Base-by-base conservation (phyloP, 2,888 invertebrate genomes). In the Sinohyriopsis cumingii region DNA sequence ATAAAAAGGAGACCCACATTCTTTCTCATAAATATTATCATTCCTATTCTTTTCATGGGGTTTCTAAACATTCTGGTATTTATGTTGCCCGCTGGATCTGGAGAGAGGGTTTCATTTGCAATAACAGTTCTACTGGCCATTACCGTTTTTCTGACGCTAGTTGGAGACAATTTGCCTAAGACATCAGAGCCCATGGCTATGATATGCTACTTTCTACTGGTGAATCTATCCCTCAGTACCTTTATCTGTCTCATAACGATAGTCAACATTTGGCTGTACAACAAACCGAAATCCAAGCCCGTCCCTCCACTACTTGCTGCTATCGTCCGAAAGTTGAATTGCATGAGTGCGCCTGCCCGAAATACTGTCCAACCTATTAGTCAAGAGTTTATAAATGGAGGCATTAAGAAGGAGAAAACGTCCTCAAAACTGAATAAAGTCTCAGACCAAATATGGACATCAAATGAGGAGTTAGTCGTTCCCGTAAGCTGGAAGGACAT, bases 131-230 rank as follows among this genome's bases (percentile, higher is more conserved):
- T 72, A 24, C 68, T 75, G 15, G 69, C 75, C 3, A 59, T 72
- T 3, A 70, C 75, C 18, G 75, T 75, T 7, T 75, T 75, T 61
- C 59, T 72, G 61, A 75, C 72, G 1, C 64, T 75, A 18, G 75
- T 75, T 22, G 70, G 72, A 5, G 72, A 72, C 33, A 75, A 69
- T 33, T 53, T 75, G 60, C 75, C 75, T 12, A 68, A 72, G 56
- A 72, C 68, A 3, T 75, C 75, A 3, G 57, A 70, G 56, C 67
- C 71, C 4, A 75, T 72, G 68, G 63, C 75, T 12, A n/a, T 59
- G 6, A 22, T 75, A 5, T 72, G 67, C 54, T 72, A 70, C 33
- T 72, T 72, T n/a, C 66, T 75, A 20, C 59, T 75, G 18, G 54
- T 24, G 19, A 69, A 70, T 53, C 55, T 73, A 19, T 9, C 64